Evolutionary conservation across 2,113 vertebrate genomes (phyloP), one percentile per base, ranked within the genome.

Genomic region (Syrmaticus mikado): DNA sequence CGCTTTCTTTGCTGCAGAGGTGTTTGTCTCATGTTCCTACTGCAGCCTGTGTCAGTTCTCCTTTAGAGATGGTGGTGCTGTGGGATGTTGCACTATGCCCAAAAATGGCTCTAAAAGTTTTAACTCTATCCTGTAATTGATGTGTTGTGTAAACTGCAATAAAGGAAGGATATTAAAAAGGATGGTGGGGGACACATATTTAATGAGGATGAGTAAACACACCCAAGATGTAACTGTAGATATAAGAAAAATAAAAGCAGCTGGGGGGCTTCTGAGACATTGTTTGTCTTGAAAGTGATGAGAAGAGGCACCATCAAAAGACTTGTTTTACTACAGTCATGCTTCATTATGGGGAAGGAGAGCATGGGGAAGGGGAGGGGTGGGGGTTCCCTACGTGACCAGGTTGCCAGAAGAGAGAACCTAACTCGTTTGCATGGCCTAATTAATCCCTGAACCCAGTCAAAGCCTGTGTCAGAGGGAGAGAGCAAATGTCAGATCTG

Each of bases 211-310:
- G 78, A 60, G 82, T 93, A 96, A 97, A 97, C 93, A 97, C 92
- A 94, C 82, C 82, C 87, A 95, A 94, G 93, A 90, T 89, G 96
- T 97, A 98, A 98, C 96, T 94, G 97, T 97, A 98, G 96, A 95
- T 97, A 97, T 96, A 97, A 98, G 96, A 96, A 97, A 98, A 98
- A 98, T 97, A 98, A 97, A 97, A 97, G 92, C 96, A 94, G 93
- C 94, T 95, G 96, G 94, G 92, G 94, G 94, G 95, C 91, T 94
- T 94, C 92, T 87, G 94, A 96, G 95, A 94, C 95, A 95, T 86
- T 96, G 97, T 97, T 97, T 97, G 95, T 97, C 97, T 98, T 98
- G 97, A 97, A 97, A 97, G 94, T 93, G 95, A 96, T 91, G 94
- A 95, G 93, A 88, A 95, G 95, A 95, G 87, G 80, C 92, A 94